Conservation (phyloP, 2,888 invertebrate genomes). For the Andrena fulva region DNA sequence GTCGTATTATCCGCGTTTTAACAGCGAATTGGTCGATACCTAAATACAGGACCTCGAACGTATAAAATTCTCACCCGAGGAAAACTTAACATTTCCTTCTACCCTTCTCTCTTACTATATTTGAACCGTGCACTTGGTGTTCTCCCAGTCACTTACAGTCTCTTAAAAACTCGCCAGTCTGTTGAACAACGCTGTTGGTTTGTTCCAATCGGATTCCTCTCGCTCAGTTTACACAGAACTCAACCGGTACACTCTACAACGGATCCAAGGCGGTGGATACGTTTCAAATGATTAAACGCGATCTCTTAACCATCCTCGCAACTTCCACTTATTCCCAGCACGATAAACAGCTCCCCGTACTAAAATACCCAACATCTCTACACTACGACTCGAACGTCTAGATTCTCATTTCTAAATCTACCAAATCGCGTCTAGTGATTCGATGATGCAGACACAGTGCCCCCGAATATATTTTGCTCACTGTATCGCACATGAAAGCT, state of each 20-base stretch:
- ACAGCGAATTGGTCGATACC: background rate
- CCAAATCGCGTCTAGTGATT: no score
- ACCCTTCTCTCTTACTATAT: background rate
- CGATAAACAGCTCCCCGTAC: no score
- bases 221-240: background rate
- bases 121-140: background rate
- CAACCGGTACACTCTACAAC: background rate
- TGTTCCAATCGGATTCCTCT: background rate
- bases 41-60: background rate
- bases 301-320: background rate
- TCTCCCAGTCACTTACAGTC: background rate
- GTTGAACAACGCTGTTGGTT: background rate
- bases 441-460: no score
- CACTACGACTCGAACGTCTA: no score
- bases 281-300: slow-evolving; percentile 19
- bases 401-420: no score
- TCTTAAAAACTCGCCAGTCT: background rate
- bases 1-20: background rate
- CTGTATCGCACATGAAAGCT: no score
- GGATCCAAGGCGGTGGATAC: slow-evolving; percentile 8
- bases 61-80: background rate
- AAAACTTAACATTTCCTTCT: background rate
- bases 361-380: no score
- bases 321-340: background rate
- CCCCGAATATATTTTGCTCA: no score